These are phyloP conservation scores for Aplodontia rufa DNA, from an alignment of 2,113 vertebrate species.

Conservation along the genomic window DNA sequence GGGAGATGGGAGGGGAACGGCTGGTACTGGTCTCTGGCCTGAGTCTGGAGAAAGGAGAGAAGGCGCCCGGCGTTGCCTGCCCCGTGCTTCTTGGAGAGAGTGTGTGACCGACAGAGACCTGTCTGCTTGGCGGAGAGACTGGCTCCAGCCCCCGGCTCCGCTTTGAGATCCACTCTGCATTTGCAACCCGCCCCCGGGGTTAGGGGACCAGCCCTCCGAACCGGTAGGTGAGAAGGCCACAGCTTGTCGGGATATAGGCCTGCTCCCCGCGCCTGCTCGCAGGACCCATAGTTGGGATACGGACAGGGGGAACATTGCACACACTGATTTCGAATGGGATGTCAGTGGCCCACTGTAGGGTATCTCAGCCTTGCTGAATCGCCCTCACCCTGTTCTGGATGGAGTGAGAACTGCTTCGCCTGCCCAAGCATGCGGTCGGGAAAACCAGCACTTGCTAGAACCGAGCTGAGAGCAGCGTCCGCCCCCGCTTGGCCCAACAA, in stretches of 20 bases:
- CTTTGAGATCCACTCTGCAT: not conserved
- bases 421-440: not conserved
- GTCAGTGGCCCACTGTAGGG: not conserved
- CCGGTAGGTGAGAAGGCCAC: not conserved
- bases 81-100: accelerated
- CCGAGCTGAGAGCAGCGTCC: not conserved
- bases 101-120: not conserved
- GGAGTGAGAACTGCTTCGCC: not conserved
- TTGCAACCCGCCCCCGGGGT: not conserved
- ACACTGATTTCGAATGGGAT: not conserved
- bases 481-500: not conserved
- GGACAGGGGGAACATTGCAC: not conserved
- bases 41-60: not conserved
- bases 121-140: not conserved
- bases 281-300: not conserved
- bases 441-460: not conserved
- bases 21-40: not conserved
- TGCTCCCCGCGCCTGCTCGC: not conserved
- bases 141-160: not conserved
- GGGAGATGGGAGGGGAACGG: not conserved
- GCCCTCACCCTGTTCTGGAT: not conserved
- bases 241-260: not conserved
- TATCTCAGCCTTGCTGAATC: not conserved
- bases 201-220: not conserved
- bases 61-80: not conserved